Evolutionary conservation across 2,888 invertebrate species (phyloP).

Genomic region (Tinea semifulvella): DNA sequence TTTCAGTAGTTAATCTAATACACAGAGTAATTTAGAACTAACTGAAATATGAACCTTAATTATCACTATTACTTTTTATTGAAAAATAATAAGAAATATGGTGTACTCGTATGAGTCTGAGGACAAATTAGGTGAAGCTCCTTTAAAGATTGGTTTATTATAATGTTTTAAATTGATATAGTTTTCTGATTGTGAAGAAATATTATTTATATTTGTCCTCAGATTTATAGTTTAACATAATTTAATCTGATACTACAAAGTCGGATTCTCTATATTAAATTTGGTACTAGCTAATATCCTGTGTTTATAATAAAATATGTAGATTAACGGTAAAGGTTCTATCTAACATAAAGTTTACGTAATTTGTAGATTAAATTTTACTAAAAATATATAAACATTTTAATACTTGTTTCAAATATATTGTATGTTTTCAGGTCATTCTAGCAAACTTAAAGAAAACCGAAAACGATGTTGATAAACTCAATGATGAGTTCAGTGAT

Average conservation of each 20-base stretch:
- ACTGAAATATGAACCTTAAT: neutral
- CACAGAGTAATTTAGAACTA: slow-evolving; percentile 29
- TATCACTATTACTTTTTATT: neutral
- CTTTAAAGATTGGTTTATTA: too few relatives aligned
- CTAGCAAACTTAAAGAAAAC: slow-evolving; percentile 82
- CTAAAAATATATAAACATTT: neutral
- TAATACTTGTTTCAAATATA: neutral
- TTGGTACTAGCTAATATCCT: neutral
- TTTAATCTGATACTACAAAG: neutral
- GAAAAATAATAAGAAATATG: too few relatives aligned
- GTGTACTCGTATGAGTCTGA: too few relatives aligned
- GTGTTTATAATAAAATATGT: neutral
- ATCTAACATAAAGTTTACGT: slow-evolving; percentile 1
- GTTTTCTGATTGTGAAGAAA: slow-evolving; percentile 11
- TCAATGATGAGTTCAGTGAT: slow-evolving; percentile 86
- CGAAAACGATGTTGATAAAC: slow-evolving; percentile 86
- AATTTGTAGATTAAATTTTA: neutral
- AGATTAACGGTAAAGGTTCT: slow-evolving; percentile 3
- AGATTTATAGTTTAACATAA: slow-evolving; percentile 3
- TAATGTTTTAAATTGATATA: slow-evolving; percentile 29
- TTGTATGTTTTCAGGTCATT: slow-evolving; percentile 68
- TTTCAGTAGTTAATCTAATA: slow-evolving; percentile 54
- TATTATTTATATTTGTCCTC: slow-evolving; percentile 20
- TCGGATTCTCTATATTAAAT: neutral
- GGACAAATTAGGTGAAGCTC: too few relatives aligned